These are phyloP conservation scores for Megalops cyprinoides DNA, from an alignment of 2,797 vertebrate species.

Conservation along the genomic window DNA sequence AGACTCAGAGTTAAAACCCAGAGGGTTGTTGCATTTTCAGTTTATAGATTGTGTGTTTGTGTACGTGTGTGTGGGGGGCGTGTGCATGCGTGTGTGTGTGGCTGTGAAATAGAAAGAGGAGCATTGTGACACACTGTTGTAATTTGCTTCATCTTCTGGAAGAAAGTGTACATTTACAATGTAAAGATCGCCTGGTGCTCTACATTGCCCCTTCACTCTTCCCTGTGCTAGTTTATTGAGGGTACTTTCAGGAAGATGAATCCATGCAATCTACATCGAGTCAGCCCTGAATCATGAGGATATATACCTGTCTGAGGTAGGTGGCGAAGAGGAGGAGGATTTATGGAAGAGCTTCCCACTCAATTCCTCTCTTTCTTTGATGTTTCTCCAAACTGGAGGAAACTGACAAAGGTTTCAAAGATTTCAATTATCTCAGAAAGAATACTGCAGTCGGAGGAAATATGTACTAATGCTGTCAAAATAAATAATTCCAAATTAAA, in stretches of 20 bases:
- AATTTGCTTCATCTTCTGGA: background rate
- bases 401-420: background rate
- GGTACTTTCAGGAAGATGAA: slow-evolving; percentile 30
- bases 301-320: slow-evolving; percentile 31
- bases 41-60: background rate
- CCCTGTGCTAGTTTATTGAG: background rate
- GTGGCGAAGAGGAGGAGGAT: slow-evolving; percentile 7
- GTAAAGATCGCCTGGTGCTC: background rate
- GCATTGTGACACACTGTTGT: background rate
- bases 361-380: background rate
- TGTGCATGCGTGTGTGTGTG: background rate
- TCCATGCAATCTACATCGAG: slow-evolving; percentile 29
- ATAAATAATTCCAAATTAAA: slow-evolving; percentile 21
- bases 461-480: slow-evolving; percentile 12
- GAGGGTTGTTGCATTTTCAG: background rate
- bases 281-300: slow-evolving; percentile 35
- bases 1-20: background rate
- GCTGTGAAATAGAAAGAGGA: background rate
- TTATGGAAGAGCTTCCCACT: background rate
- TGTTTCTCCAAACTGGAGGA: background rate
- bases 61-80: background rate
- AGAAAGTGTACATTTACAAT: background rate
- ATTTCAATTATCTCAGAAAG: slow-evolving; percentile 10
- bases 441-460: background rate
- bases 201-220: background rate